Evolutionary conservation across 2,888 invertebrate genomes (phyloP), one percentile per base, ranked within the genome.

Genomic region (Cephus spinipes): DNA sequence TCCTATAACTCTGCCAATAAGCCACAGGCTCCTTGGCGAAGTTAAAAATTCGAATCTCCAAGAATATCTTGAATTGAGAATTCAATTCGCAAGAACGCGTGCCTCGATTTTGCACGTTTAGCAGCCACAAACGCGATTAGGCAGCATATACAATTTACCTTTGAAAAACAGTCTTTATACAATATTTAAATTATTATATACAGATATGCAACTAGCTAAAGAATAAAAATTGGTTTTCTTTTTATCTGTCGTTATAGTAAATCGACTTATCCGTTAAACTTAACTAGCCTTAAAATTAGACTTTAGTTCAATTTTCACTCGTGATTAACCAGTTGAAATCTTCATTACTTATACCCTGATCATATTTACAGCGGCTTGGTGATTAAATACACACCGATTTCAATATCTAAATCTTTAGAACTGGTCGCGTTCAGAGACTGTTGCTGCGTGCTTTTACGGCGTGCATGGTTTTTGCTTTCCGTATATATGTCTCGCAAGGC

Each of bases 111-210:
- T 15, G 34, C 73, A 55, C 71, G 74, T 76, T 55, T 40, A 77
- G 74, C 71, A 77, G 76, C 79, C 79, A 69, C 68, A 55, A 55
- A 69, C 73, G 76, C 79, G 76, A 76, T 73, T 74, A 69, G 76
- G 76, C 79, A 79, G 79, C 76, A 79, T 79, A 76, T 79, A 79
- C 76, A 73, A 76, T 73, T 73, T 73, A 35, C 71, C 35, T 76
- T 82, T 86, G 83, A 88, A 87, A 90, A 90, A 89, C 90, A 90
- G 88, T 89, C 88, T 88, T 91, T 87, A 89, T 90, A 91, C 90
- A 91, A 84, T 90, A 89, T 89, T 88, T 88, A 88, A 90, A 89
- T 90, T 88, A 88, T 87, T 89, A 90, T 89, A 87, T 90, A 90
- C 90, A 82, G 79, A 83, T 85, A 84, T 88, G 88, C 87, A 86